Base-by-base conservation (phyloP, 1,140 invertebrate genomes). In the Caerostris darwini region DNA sequence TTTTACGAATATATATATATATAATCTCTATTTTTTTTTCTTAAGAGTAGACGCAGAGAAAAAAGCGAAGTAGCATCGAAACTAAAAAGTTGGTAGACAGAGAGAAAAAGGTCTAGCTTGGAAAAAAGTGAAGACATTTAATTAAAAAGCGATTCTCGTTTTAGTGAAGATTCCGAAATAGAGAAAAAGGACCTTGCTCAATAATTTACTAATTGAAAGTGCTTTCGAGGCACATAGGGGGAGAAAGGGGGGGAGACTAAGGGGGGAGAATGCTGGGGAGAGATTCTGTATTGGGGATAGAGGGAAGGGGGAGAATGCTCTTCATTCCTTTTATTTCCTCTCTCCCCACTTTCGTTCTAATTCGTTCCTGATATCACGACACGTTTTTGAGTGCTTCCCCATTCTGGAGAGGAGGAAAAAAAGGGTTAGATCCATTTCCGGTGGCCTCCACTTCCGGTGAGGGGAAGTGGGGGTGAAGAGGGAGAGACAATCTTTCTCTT, bases 141-240 rank as follows among this genome's bases (percentile, higher is more conserved):
- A 85, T 85, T 85, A 85, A 85, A 85, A 85, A 57, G 57, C 83
- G 58, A 58, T 59, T 57, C 83, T 56, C 14, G 34, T 57, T 85
- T 85, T 85, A 85, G 56, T 58, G 83, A 58, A 85, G 83, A 59
- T 59, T 50, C 83, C n/a, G 56, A 57, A 85, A 85, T 7, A 57
- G 83, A 58, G 58, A 50, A 34, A 57, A 85, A 56, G 50, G 19
- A 58, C n/a, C 19, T n/a, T 85, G 8, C 83, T 85, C 57, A 85
- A 85, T 85, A 85, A 85, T 85, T 85, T 85, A 85, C 83, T 85
- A 85, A 58, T 56, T 85, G 83, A 85, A 85, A 85, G 57, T 59
- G 83, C 83, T 85, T 58, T 85, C 3, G 17, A 56, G n/a, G 10
- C 17, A 56, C 17, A 67, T 67, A 12, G 56, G 57, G 53, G 3